phyloP scores from a whole-genome alignment of 2,797 vertebrate species.

The Galago senegalensis region DNA sequence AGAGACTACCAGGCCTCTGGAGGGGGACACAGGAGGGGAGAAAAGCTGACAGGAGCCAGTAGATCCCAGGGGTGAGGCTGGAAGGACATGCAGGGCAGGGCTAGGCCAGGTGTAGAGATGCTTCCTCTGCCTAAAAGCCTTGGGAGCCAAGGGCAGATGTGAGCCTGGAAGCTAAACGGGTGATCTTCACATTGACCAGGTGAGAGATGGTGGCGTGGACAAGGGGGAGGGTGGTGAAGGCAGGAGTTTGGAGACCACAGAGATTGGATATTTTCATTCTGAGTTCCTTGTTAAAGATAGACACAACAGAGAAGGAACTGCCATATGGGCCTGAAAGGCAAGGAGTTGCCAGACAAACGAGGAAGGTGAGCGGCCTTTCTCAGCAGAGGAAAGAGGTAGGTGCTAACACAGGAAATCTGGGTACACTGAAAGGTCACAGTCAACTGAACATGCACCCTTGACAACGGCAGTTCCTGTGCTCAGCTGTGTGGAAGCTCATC shows the following conservation, averaged over 20 bases:
- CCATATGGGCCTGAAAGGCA: background rate
- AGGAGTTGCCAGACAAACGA: too few species aligned
- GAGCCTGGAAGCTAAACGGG: fast-evolving
- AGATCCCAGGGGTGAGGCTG: background rate
- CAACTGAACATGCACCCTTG: background rate
- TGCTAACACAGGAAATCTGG: background rate
- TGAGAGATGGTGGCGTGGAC: too few species aligned
- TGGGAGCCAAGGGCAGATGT: background rate
- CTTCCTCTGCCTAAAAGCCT: fast-evolving
- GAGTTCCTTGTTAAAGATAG: background rate
- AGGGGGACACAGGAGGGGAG: background rate
- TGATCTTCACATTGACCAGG: fast-evolving
- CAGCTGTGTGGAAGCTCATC: background rate
- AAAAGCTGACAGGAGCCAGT: background rate
- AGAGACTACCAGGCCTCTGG: background rate
- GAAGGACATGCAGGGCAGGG: background rate
- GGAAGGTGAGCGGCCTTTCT: background rate
- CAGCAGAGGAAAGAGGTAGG: background rate
- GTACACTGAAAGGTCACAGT: background rate
- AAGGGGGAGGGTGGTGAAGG: background rate
- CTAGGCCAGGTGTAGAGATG: background rate
- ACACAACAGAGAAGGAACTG: background rate
- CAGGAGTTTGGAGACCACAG: background rate
- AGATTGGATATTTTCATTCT: background rate
- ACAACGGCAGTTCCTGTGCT: background rate